Evolutionary conservation across 2,797 vertebrate species (phyloP).

Genomic region (Propithecus perrieri): DNA sequence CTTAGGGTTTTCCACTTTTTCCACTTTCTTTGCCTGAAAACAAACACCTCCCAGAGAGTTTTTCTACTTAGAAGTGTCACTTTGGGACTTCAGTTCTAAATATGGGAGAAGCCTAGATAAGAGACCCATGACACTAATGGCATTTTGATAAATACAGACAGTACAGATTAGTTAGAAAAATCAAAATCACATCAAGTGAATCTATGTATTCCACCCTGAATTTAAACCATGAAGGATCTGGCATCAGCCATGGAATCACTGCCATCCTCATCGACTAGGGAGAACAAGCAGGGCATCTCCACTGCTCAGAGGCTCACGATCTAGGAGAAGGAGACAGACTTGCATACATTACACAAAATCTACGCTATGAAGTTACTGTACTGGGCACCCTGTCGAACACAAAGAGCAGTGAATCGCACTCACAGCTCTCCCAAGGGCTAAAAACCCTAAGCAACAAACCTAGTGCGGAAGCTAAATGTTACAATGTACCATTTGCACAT

Average conservation of each 20-base stretch:
- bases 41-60: background rate
- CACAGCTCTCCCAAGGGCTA: background rate
- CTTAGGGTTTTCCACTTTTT: background rate
- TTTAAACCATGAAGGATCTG: background rate
- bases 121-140: background rate
- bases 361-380: rapidly evolving
- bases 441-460: background rate
- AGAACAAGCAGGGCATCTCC: rapidly evolving
- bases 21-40: slow-evolving; percentile 13
- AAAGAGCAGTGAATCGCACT: background rate
- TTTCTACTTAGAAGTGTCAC: background rate
- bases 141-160: background rate
- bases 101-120: background rate
- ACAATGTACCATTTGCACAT: too few species aligned
- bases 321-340: background rate
- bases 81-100: background rate
- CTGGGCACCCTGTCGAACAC: background rate
- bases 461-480: background rate
- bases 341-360: background rate
- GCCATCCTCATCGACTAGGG: background rate
- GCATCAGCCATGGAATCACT: background rate
- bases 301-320: background rate
- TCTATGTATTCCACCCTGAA: background rate
- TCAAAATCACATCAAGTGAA: background rate
- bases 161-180: background rate